Base-by-base conservation (phyloP, 2,888 invertebrate species). In the Meteorus colon region DNA sequence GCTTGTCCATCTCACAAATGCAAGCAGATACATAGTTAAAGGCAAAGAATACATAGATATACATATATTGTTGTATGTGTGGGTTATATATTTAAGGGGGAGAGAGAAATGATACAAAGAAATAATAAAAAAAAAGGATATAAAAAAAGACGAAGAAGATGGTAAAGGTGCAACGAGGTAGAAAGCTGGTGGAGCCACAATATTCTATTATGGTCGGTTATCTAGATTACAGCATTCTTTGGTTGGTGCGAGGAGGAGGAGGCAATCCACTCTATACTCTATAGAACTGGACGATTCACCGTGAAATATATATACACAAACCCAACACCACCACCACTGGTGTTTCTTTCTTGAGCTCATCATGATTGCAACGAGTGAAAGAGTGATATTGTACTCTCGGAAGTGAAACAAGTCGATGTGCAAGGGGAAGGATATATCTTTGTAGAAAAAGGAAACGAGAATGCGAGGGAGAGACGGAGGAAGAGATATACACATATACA, bases 181-280 rank as follows among this genome's bases (percentile, higher is more conserved):
- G 87, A 88, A 87, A 87, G 85, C 86, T 82, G 81, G 82, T 37
- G 70, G 72, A 62, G 48, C 63, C 75, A 83, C 83, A 82, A 84
- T 88, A 88, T 88, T 88, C 88, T 87, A 87, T 88, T 88, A 88
- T 88, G 85, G 85, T 81, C 83, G 86, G 86, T 87, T 89, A 88
- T 89, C 88, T 87, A 88, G 89, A 89, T 88, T 87, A 88, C 86
- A 86, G 88, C 87, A 88, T 88, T 89, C 88, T 87, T 82, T 84
- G 82, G 85, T 68, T 31, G 74, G 55, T 55, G 55, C 55, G 10
- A 24, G 37, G 37, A 41, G 37, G 37, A 41, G 37, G 41, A 65
- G 65, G 65, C 19, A 19, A 55, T 55, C 2, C 19, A 55, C 55
- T 48, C 48, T 55, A 55, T 55, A 55, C 55, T 55, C 55, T 55